phyloP scores from a whole-genome alignment of 2,113 vertebrate genomes.

The Sinocyclocheilus rhinocerous region DNA sequence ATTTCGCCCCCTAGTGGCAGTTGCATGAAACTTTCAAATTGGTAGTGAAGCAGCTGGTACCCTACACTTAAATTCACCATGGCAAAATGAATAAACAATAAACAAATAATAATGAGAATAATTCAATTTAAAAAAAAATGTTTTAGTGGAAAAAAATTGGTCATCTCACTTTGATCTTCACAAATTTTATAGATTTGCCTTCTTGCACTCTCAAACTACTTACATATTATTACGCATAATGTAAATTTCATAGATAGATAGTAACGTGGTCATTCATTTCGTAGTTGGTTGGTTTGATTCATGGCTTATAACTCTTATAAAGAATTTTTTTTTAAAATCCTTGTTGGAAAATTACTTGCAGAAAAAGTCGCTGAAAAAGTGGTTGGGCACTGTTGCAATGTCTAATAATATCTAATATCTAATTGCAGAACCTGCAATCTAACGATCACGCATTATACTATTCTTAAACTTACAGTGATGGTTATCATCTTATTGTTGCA shows the following conservation, averaged over 20 bases:
- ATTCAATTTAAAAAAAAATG: background rate
- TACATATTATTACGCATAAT: too few species aligned
- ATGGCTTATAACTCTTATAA: too few species aligned
- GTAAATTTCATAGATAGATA: too few species aligned
- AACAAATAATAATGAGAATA: background rate
- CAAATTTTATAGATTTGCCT: background rate
- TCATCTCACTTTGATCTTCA: background rate
- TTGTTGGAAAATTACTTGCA: too few species aligned
- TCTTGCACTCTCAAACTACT: too few species aligned
- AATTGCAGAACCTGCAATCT: background rate
- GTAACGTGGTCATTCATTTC: too few species aligned
- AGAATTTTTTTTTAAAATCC: too few species aligned
- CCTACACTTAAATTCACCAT: background rate
- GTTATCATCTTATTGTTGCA: background rate
- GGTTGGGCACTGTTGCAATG: background rate
- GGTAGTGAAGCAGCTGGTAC: background rate
- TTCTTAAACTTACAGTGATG: background rate
- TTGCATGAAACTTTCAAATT: background rate
- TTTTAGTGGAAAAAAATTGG: background rate
- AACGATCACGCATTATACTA: background rate
- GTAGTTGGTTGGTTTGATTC: too few species aligned
- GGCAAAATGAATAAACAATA: background rate
- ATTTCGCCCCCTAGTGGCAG: background rate
- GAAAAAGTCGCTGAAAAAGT: too few species aligned
- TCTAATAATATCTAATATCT: background rate